These are phyloP conservation scores for Vandiemenella viatica DNA, from an alignment of 2,888 invertebrate genomes.

Conservation along the genomic window DNA sequence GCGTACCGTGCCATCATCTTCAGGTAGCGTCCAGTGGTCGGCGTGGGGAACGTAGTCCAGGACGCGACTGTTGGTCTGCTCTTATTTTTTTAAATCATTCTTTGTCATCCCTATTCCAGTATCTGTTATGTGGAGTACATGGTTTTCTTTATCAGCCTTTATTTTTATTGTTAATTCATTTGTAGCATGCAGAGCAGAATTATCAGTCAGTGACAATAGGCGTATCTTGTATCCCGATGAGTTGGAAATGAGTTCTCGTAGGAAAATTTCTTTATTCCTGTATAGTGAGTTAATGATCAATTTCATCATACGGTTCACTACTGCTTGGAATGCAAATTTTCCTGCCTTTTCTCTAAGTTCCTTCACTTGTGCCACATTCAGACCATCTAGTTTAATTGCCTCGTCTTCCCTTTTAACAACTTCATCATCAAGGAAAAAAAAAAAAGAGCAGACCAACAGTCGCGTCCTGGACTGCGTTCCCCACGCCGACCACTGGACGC, in stretches of 20 bases:
- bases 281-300: background rate
- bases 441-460: too few relatives aligned
- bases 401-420: background rate
- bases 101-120: slow-evolving; percentile 97
- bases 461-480: too few relatives aligned
- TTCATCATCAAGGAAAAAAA: too few relatives aligned
- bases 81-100: slow-evolving; percentile 74
- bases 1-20: too few relatives aligned
- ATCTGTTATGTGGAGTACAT: slow-evolving; percentile 85
- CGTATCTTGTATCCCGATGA: background rate
- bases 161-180: slow-evolving; percentile 16
- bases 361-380: background rate
- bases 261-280: background rate
- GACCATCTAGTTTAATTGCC: background rate
- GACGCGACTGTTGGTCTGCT: too few relatives aligned
- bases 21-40: too few relatives aligned
- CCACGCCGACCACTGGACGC: too few relatives aligned
- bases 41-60: too few relatives aligned
- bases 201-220: background rate
- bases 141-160: slow-evolving; percentile 77
- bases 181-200: background rate
- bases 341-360: background rate
- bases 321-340: background rate
- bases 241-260: background rate
- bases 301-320: background rate